A percentile compares a stretch with the other conserved stretches of the same genome.
phyloP scores from a whole-genome alignment of 2,113 vertebrate genomes.

The Spheniscus mendiculus region DNA sequence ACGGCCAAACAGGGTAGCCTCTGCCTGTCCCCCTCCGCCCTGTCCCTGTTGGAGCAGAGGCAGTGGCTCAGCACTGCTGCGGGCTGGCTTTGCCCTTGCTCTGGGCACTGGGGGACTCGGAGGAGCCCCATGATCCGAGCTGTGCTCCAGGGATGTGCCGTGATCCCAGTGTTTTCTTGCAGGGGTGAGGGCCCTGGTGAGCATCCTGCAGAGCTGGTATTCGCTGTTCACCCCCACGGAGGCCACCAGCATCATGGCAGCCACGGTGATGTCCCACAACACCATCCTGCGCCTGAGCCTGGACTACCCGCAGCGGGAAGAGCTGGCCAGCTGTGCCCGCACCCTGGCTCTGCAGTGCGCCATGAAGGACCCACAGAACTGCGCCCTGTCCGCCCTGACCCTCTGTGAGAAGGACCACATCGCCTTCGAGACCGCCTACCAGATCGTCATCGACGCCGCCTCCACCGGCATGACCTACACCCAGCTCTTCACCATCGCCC shows the following conservation, averaged over 20 bases:
- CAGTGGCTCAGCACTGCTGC: neutral
- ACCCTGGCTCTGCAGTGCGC: constrained; percentile 95
- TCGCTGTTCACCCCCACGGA: constrained; percentile 97
- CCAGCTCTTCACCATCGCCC: constrained; percentile 96
- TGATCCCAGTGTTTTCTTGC: constrained; percentile 43
- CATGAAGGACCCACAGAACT: constrained; percentile 99
- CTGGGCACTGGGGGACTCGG: fast-evolving
- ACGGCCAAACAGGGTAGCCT: neutral
- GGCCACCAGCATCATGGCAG: constrained; percentile 96
- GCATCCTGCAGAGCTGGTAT: constrained; percentile 98
- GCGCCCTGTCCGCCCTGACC: constrained; percentile 94
- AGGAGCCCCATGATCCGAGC: neutral
- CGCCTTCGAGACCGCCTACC: constrained; percentile 97
- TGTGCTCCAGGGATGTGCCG: neutral
- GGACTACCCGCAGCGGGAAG: constrained; percentile 94
- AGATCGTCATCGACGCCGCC: constrained; percentile 95
- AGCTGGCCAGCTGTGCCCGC: constrained; percentile 93
- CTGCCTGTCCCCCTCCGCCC: neutral
- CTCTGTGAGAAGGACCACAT: constrained; percentile 99
- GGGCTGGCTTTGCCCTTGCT: neutral
- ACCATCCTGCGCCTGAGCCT: constrained; percentile 94
- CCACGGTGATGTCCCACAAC: constrained; percentile 96
- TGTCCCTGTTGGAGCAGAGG: neutral
- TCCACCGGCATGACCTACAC: constrained; percentile 96
- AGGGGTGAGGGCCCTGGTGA: constrained; percentile 94